A percentile compares a stretch with the other conserved stretches of the same genome.
Conservation (phyloP, 2,113 vertebrate species). For the Proterorhinus semilunaris region DNA sequence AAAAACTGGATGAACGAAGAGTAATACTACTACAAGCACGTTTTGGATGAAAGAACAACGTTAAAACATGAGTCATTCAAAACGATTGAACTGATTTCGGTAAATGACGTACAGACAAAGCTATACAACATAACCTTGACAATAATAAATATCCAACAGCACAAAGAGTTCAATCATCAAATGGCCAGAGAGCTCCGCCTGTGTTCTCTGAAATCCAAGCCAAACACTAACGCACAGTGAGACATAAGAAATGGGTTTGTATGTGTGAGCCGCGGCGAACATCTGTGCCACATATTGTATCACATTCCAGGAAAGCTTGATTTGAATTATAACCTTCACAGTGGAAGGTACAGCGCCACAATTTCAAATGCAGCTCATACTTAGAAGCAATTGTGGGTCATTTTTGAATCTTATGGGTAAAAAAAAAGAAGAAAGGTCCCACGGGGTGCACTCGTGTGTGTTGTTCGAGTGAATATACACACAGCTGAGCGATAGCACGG, state of each 20-base stretch:
- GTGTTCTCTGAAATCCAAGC: constrained; percentile 33
- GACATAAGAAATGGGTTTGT: constrained; percentile 52
- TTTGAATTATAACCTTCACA: constrained; percentile 55
- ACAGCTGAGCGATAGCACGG: constrained; percentile 46
- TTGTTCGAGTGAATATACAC: constrained; percentile 29
- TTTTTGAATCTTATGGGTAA: background rate
- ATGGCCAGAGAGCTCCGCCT: constrained; percentile 17
- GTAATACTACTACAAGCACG: too few species aligned
- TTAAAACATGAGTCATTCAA: too few species aligned
- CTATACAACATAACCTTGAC: background rate
- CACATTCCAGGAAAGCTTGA: constrained; percentile 57
- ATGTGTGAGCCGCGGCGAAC: constrained; percentile 45
- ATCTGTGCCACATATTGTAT: constrained; percentile 72
- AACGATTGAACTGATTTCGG: too few species aligned
- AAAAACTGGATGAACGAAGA: too few species aligned
- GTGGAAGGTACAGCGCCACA: constrained; percentile 10
- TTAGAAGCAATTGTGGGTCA: too few species aligned
- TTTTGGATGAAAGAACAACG: too few species aligned
- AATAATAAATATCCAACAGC: background rate
- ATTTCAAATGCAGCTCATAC: constrained; percentile 10
- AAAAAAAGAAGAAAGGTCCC: background rate
- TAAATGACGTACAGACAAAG: too few species aligned
- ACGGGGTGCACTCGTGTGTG: constrained; percentile 8
- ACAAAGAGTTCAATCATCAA: constrained; percentile 14
- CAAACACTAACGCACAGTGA: constrained; percentile 34